Evolutionary conservation across 2,113 vertebrate species (phyloP), one percentile per base, ranked within the genome.

Genomic region (Hippocampus mohnikei): DNA sequence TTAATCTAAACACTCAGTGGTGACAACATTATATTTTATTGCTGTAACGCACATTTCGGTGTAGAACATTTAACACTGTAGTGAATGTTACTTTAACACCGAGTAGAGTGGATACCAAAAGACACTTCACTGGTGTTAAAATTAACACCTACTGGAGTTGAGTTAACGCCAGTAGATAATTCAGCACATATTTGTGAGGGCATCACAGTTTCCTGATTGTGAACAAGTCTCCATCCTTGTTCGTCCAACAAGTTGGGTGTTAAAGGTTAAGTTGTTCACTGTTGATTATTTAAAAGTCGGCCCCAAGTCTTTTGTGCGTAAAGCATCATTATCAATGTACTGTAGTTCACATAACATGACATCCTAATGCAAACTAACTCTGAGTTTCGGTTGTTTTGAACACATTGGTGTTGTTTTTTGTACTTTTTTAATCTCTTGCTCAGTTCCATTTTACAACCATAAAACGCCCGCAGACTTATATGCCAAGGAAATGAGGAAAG

Each of bases 401-500:
- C 69, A 67, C 4, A 40, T 55, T 61, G 1, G 2, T 41, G 44
- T 64, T 72, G 67, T 75, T 71, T 15, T 1, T 6, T 29, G 65
- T 72, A 60, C 44, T 75, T 83, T 27, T 10, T 66, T 79, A 74
- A n/a, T n/a, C n/a, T 33, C 16, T 16, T 41, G 21, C n/a, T 44
- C 62, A 64, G 12, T 64, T 65, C 41, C 41, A 42, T 23, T 44
- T 15, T n/a, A 1, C 25, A 74, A 77, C 33, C 44, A n/a, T 80
- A 40, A 71, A 70, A 69, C 20, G 55, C 67, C 55, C 23, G 71
- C 23, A 76, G 50, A 64, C 69, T 75, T 66, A 21, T 69, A 67
- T 87, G 81, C 81, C 85, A 87, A 79, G 64, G 62, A 81, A 75
- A 87, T 62, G 74, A 78, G 82, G 84, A 84, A 87, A 82, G 60